These are phyloP conservation scores for Thereva nobilitata DNA, from an alignment of 2,888 invertebrate species.

Conservation along the genomic window DNA sequence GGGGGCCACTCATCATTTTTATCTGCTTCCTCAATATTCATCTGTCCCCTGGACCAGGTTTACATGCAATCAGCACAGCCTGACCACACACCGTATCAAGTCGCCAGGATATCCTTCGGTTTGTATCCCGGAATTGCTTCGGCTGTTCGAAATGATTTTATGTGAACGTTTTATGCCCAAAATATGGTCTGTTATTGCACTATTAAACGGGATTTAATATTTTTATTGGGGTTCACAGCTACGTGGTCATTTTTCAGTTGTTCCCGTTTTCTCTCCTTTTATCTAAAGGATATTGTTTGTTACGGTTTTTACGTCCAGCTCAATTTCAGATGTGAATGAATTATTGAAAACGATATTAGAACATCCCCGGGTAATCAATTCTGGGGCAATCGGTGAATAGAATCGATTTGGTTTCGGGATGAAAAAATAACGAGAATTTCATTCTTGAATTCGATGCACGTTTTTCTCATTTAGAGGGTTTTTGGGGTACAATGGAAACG, in stretches of 20 bases:
- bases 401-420: constrained; percentile 9
- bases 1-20: constrained; percentile 38
- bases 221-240: constrained; percentile 38
- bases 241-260: background rate
- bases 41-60: constrained; percentile 14
- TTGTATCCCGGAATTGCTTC: background rate
- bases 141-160: constrained; percentile 37
- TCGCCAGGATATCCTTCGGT: background rate
- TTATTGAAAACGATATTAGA: constrained; percentile 29
- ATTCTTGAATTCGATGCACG: constrained; percentile 15
- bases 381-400: constrained; percentile 13
- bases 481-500: background rate
- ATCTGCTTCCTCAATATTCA: constrained; percentile 28
- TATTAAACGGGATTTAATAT: constrained; percentile 39
- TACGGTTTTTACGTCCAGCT: constrained; percentile 5
- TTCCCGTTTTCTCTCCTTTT: background rate
- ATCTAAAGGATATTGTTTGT: constrained; percentile 11
- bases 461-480: background rate
- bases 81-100: constrained; percentile 11
- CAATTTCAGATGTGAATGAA: constrained; percentile 21
- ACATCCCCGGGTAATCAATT: constrained; percentile 20
- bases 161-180: constrained; percentile 38
- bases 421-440: background rate
- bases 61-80: constrained; percentile 17
- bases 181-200: constrained; percentile 38